These are phyloP conservation scores for Lithophane semibrunnea DNA, from an alignment of 2,888 invertebrate species.

Conservation along the genomic window DNA sequence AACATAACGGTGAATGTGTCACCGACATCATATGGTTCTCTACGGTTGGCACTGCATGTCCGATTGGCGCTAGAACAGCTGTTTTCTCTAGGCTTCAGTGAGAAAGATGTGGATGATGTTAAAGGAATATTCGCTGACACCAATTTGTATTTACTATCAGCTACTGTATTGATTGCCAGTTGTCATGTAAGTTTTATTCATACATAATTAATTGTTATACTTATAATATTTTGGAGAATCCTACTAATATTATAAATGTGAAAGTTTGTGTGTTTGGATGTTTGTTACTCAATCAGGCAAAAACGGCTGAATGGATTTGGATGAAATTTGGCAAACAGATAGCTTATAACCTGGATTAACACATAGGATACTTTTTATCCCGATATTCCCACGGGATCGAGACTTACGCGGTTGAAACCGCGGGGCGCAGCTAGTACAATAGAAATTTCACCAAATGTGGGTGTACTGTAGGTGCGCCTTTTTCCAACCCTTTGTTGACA, in stretches of 20 bases:
- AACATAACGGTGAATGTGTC: slow-evolving; percentile 93
- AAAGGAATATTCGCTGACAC: slow-evolving; percentile 99
- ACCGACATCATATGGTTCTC: slow-evolving; percentile 95
- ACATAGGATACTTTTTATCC: no score
- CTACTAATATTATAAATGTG: no score
- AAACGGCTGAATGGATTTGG: no score
- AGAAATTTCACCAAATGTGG: background rate
- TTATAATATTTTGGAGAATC: background rate
- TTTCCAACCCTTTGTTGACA: no score
- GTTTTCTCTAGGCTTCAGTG: slow-evolving; percentile 95
- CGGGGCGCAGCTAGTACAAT: no score
- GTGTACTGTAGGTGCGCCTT: no score
- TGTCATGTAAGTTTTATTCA: slow-evolving; percentile 95
- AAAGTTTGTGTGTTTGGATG: no score
- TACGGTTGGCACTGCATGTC: slow-evolving; percentile 94
- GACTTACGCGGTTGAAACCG: no score
- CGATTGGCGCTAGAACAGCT: slow-evolving; percentile 93
- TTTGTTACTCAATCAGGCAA: no score
- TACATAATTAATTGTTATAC: background rate
- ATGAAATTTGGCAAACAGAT: no score
- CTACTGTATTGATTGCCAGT: slow-evolving; percentile 97
- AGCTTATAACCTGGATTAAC: no score
- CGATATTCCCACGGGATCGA: no score
- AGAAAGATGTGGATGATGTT: slow-evolving; percentile 98
- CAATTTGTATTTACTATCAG: slow-evolving; percentile 96